These are phyloP conservation scores for Epinephelus cyanopodus DNA, from an alignment of 2,113 vertebrate genomes.

Conservation along the genomic window DNA sequence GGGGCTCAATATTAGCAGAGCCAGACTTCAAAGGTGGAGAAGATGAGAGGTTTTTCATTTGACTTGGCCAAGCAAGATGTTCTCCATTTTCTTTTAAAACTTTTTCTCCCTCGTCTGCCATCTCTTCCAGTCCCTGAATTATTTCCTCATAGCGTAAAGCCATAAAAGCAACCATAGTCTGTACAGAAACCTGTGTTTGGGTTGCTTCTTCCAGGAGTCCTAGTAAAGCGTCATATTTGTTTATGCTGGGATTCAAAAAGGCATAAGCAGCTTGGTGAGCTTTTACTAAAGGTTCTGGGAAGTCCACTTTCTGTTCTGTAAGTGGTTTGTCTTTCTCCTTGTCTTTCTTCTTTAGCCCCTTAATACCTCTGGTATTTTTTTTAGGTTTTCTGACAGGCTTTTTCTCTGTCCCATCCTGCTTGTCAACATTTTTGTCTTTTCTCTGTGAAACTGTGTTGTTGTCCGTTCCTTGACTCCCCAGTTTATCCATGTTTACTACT, in stretches of 20 bases:
- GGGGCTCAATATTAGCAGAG: conserved; percentile 74
- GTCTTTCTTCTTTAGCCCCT: conserved; percentile 81
- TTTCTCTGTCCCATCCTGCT: conserved; percentile 80
- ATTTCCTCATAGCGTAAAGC: conserved; percentile 89
- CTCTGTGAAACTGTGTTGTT: conserved; percentile 57
- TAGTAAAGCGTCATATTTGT: conserved; percentile 90
- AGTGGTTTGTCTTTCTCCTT: conserved; percentile 66
- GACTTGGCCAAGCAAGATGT: conserved; percentile 89
- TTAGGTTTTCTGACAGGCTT: conserved; percentile 79
- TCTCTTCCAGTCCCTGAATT: conserved; percentile 89
- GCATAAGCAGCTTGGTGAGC: conserved; percentile 92
- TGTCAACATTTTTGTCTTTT: conserved; percentile 80
- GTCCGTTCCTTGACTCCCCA: conserved; percentile 54
- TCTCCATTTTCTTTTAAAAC: conserved; percentile 88
- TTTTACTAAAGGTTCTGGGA: conserved; percentile 91
- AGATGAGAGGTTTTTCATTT: conserved; percentile 76
- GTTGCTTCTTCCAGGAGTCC: conserved; percentile 87
- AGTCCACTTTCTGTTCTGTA: conserved; percentile 89
- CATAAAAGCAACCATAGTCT: conserved; percentile 92
- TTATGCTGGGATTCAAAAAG: conserved; percentile 92
- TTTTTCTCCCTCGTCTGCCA: conserved; percentile 88
- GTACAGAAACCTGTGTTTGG: conserved; percentile 90
- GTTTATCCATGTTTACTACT: conserved; percentile 50
- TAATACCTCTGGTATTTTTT: conserved; percentile 77
- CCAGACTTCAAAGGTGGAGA: conserved; percentile 60